Evolutionary conservation across 2,888 invertebrate genomes (phyloP).

Genomic region (Meandrusa payeni): DNA sequence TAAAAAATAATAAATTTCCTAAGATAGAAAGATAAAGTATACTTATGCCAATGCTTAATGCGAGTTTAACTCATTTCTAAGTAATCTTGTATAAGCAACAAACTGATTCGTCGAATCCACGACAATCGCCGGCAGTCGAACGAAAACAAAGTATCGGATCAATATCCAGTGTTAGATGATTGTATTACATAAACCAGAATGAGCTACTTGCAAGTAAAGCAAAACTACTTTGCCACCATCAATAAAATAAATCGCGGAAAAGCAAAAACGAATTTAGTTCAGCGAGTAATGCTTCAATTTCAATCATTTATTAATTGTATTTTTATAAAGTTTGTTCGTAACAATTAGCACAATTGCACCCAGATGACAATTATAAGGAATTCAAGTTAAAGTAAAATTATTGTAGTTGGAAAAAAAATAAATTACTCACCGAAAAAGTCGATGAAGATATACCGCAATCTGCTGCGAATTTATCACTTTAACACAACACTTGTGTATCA

Average conservation of each 20-base stretch:
- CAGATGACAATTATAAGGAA: constrained; percentile 2
- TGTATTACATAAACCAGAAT: constrained; percentile 16
- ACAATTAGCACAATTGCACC: constrained; percentile 1
- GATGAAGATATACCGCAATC: constrained; percentile 11
- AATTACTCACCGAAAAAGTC: constrained; percentile 16
- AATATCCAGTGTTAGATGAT: constrained; percentile 13
- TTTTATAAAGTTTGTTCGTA: constrained; percentile 1
- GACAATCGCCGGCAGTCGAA: constrained; percentile 11
- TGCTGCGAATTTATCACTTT: constrained; percentile 7
- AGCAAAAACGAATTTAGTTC: background rate
- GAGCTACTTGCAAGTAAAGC: background rate
- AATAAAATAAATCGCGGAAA: constrained; percentile 1
- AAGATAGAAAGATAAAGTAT: no score
- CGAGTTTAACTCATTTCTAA: no score
- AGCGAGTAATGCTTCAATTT: background rate
- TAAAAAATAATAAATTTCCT: no score
- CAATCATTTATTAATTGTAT: background rate
- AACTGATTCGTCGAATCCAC: constrained; percentile 1
- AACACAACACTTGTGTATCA: background rate
- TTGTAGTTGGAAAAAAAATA: constrained; percentile 15
- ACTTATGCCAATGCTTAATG: no score
- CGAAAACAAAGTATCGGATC: constrained; percentile 6
- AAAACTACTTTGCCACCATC: background rate
- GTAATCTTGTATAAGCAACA: background rate
- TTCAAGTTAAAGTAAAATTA: constrained; percentile 6